Conservation (phyloP, 2,113 vertebrate species). For the Phrynosoma platyrhinos region DNA sequence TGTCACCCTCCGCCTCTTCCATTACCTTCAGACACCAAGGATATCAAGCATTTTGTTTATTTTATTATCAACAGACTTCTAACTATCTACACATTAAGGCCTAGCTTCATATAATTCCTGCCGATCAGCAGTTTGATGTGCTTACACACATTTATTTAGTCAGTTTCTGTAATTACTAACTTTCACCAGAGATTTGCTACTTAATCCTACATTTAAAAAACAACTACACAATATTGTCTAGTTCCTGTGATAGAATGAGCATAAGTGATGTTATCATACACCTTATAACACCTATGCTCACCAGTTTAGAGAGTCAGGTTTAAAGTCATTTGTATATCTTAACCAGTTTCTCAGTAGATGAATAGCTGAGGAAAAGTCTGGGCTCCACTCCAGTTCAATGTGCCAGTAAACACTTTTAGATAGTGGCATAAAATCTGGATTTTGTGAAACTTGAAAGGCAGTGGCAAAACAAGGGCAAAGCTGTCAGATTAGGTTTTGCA, state of each 20-base stretch:
- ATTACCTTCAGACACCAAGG: not conserved
- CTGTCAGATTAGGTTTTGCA: no score
- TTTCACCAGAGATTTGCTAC: not conserved
- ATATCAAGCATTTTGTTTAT: not conserved
- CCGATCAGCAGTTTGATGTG: not conserved
- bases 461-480: no score
- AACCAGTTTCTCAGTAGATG: not conserved
- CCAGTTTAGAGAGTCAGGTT: not conserved
- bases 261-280: not conserved
- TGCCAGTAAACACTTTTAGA: not conserved
- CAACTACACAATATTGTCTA: no score
- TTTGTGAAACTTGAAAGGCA: no score
- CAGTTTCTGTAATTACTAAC: not conserved
- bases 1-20: not conserved
- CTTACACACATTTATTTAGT: not conserved
- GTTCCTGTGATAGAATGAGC: no score
- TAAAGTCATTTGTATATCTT: not conserved
- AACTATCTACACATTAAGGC: not conserved
- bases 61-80: not conserved
- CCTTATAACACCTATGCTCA: not conserved
- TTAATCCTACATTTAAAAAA: not conserved
- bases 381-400: not conserved
- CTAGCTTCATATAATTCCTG: not conserved
- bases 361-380: not conserved
- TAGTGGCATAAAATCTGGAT: not conserved